Conservation (phyloP, 2,888 invertebrate species). For the Hirtodrosophila histrioides region DNA sequence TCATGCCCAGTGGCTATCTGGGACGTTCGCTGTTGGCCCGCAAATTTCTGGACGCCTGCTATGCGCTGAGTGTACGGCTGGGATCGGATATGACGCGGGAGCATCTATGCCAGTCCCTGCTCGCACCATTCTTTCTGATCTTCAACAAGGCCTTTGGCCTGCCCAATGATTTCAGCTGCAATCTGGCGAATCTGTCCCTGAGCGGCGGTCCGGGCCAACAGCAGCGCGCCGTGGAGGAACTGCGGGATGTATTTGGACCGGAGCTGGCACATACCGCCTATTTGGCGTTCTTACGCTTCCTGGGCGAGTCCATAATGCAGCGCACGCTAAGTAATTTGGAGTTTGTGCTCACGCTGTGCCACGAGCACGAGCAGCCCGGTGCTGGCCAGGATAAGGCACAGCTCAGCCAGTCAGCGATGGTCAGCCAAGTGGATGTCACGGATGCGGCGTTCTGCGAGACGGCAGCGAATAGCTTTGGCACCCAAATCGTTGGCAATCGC, state of each 20-base stretch:
- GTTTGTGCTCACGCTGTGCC: slow-evolving; percentile 90
- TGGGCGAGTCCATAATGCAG: slow-evolving; percentile 89
- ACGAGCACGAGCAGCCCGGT: slow-evolving; percentile 86
- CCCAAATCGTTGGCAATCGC: slow-evolving; percentile 93
- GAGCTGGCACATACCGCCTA: slow-evolving; percentile 94
- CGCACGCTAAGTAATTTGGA: slow-evolving; percentile 91
- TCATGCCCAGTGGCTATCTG: slow-evolving; percentile 92
- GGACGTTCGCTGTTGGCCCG: slow-evolving; percentile 91
- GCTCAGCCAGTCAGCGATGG: slow-evolving; percentile 34
- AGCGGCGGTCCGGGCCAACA: slow-evolving; percentile 46
- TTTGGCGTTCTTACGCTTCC: slow-evolving; percentile 89
- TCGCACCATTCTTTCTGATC: slow-evolving; percentile 91
- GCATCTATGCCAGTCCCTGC: slow-evolving; percentile 89
- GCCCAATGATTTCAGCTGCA: slow-evolving; percentile 68
- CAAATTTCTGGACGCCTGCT: slow-evolving; percentile 92
- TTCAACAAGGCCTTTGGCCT: slow-evolving; percentile 88
- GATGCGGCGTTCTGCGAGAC: slow-evolving; percentile 67
- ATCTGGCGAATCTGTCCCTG: slow-evolving; percentile 54
- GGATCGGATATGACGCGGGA: slow-evolving; percentile 91
- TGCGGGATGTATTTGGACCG: slow-evolving; percentile 92
- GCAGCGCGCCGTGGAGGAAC: slow-evolving; percentile 89
- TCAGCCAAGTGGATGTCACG: slow-evolving; percentile 42
- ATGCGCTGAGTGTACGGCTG: slow-evolving; percentile 90
- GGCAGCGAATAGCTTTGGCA: slow-evolving; percentile 90
- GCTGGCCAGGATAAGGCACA: slow-evolving; percentile 66